phyloP scores from a whole-genome alignment of 1,140 invertebrate genomes.

The Lepidurus packardi region DNA sequence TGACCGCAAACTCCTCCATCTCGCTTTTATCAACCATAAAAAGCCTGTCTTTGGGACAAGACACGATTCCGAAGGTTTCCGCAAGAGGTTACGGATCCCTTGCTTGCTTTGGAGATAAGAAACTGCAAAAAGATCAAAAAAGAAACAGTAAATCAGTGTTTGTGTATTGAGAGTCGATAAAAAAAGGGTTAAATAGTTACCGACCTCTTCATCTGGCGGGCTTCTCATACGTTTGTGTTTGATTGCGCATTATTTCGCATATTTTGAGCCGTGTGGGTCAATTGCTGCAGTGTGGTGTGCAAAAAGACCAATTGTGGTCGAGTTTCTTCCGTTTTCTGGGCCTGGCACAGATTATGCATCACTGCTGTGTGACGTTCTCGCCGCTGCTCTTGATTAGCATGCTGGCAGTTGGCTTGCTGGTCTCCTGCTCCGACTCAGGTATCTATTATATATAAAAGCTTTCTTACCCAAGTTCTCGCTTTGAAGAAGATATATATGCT shows the following conservation, averaged over 20 bases:
- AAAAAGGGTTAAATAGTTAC: too few species aligned
- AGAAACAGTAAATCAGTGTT: too few species aligned
- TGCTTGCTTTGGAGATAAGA: background rate
- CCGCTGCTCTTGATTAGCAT: conserved; percentile 18
- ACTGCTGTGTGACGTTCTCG: conserved; percentile 7
- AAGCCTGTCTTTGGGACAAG: background rate
- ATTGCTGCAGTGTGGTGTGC: too few species aligned
- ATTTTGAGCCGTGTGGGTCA: too few species aligned
- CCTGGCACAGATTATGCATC: conserved; percentile 7
- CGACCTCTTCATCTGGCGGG: too few species aligned
- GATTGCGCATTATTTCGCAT: too few species aligned
- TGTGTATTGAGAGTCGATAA: background rate
- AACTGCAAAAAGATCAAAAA: background rate
- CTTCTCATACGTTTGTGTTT: too few species aligned
- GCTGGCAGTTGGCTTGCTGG: background rate
- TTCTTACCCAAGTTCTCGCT: background rate
- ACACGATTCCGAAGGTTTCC: too few species aligned
- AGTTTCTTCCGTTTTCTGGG: background rate
- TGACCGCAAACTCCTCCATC: background rate
- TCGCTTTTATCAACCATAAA: background rate
- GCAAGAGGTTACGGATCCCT: background rate
- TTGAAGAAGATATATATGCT: background rate
- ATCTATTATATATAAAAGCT: background rate
- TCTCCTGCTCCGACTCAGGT: conserved; percentile 5
- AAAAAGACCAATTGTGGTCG: background rate